Conservation (phyloP, 1,140 invertebrate species). For the Cherax destructor region DNA sequence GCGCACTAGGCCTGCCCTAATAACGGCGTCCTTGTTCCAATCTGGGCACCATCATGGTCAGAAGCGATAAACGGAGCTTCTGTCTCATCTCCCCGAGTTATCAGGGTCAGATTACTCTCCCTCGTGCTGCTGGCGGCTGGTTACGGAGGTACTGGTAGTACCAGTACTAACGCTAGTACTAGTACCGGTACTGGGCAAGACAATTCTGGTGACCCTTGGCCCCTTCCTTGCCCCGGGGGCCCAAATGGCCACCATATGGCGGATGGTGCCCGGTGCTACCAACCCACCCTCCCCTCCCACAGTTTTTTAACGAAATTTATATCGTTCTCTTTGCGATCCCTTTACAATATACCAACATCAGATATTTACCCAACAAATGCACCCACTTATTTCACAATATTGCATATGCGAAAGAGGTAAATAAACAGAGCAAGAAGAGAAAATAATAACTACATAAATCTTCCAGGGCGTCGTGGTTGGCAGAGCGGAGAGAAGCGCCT, state of each 20-base stretch:
- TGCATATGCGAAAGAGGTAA: too few species aligned
- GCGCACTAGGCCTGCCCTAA: not conserved
- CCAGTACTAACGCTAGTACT: too few species aligned
- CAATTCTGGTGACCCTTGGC: conserved; percentile 12
- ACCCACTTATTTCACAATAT: too few species aligned
- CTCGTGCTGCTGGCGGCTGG: not conserved
- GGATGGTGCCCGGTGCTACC: conserved; percentile 19
- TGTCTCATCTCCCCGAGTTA: not conserved
- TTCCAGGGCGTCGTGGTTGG: not conserved
- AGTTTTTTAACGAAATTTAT: not conserved
- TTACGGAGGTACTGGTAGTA: too few species aligned
- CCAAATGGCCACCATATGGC: conserved; percentile 39
- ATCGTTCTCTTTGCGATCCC: too few species aligned
- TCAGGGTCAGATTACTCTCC: not conserved
- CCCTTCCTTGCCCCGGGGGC: not conserved
- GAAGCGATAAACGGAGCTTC: not conserved
- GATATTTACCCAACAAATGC: too few species aligned
- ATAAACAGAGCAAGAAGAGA: too few species aligned
- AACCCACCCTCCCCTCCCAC: not conserved
- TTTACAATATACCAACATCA: too few species aligned
- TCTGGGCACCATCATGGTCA: not conserved
- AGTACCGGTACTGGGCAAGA: not conserved
- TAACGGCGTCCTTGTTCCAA: not conserved
- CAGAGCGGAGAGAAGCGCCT: not conserved
- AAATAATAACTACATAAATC: too few species aligned